Percentiles rank a stretch among this genome's conserved stretches.
phyloP scores from a whole-genome alignment of 2,888 invertebrate genomes.

The Apamea epomidion region DNA sequence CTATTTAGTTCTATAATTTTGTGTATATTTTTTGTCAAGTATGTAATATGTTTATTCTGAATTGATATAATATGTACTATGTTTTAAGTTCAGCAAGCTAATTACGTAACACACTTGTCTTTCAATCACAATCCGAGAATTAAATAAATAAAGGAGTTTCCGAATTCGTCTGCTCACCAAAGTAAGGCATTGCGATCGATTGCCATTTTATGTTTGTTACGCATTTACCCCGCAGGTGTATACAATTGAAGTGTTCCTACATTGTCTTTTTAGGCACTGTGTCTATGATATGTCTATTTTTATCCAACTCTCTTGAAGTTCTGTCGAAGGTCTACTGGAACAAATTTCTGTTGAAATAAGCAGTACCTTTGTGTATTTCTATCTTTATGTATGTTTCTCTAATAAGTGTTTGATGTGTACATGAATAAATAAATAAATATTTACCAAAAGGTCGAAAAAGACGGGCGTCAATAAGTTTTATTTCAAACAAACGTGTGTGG shows the following conservation, averaged over 20 bases:
- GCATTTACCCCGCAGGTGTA: background rate
- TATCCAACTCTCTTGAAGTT: background rate
- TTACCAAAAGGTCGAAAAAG: background rate
- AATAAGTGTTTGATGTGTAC: background rate
- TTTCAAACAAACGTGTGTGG: conserved; percentile 10
- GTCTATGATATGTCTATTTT: background rate
- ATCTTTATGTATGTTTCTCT: background rate
- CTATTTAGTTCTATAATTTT: background rate
- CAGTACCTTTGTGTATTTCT: background rate
- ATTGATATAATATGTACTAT: background rate
- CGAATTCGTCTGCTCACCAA: background rate
- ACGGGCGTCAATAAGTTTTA: conserved; percentile 7
- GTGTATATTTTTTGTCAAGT: background rate
- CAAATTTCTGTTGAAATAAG: background rate
- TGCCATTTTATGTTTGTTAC: background rate
- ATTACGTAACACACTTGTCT: background rate
- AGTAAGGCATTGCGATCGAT: background rate
- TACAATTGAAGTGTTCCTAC: background rate
- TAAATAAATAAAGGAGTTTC: background rate
- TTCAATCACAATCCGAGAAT: background rate
- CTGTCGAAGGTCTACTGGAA: no score
- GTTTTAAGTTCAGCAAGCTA: background rate
- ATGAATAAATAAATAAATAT: background rate
- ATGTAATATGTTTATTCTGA: background rate
- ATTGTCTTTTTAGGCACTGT: background rate